Evolutionary conservation across 2,888 invertebrate genomes (phyloP).

Genomic region (Blomia tropicalis): DNA sequence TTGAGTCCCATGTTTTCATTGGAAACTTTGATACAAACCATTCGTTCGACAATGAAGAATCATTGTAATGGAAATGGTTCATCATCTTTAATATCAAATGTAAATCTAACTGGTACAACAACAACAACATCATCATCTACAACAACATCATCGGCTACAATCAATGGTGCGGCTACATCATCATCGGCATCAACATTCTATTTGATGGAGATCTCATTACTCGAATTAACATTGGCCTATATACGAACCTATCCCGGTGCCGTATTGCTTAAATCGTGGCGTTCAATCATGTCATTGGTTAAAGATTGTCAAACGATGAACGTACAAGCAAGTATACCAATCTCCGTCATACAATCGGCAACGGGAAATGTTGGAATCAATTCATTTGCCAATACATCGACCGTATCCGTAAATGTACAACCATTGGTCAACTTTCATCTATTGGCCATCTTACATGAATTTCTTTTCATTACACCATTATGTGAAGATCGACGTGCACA

Average conservation of each 20-base stretch:
- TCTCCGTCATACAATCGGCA: background rate
- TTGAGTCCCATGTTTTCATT: slow-evolving; percentile 35
- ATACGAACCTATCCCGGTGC: slow-evolving; percentile 45
- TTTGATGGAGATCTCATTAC: slow-evolving; percentile 56
- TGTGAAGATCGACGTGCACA: slow-evolving; percentile 63
- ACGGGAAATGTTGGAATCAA: background rate
- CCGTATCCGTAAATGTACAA: slow-evolving; percentile 4
- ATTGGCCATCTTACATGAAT: slow-evolving; percentile 61
- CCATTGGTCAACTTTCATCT: slow-evolving; percentile 49
- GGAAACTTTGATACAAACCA: slow-evolving; percentile 62
- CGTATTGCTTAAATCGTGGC: slow-evolving; percentile 61
- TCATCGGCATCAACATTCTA: background rate
- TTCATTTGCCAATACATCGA: background rate
- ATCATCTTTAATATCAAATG: slow-evolving; percentile 30
- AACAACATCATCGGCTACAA: background rate
- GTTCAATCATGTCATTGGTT: slow-evolving; percentile 53
- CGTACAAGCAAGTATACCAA: slow-evolving; percentile 1
- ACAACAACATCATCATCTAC: background rate
- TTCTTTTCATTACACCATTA: slow-evolving; percentile 57
- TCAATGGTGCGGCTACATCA: background rate
- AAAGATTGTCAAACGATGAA: slow-evolving; percentile 52
- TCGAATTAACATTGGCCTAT: slow-evolving; percentile 61
- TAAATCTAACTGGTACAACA: no score
- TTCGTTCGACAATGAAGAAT: slow-evolving; percentile 63
- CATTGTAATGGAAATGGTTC: no score